Conservation (phyloP, 2,113 vertebrate genomes). For the Genyomyrus donnyi region DNA sequence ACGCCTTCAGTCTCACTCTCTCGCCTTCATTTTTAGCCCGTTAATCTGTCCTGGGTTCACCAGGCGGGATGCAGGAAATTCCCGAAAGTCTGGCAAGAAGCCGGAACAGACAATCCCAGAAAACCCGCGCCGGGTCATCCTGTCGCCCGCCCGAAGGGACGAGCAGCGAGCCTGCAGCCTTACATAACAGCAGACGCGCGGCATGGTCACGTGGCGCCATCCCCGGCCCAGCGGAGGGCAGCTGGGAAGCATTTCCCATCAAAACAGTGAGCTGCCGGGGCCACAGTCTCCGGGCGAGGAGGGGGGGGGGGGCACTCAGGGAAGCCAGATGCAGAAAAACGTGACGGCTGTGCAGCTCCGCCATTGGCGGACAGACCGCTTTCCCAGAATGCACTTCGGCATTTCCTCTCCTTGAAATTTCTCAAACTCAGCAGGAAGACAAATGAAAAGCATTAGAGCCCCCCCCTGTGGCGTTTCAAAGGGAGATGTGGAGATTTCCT, state of each 20-base stretch:
- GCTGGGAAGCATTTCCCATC: slow-evolving; percentile 34
- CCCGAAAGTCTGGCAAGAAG: neutral
- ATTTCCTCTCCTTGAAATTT: neutral
- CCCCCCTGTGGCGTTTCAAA: neutral
- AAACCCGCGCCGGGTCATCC: neutral
- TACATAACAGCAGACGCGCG: neutral
- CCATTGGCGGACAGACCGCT: neutral
- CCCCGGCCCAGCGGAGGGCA: slow-evolving; percentile 40
- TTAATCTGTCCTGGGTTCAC: neutral
- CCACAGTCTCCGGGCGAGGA: neutral
- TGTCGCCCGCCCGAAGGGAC: neutral
- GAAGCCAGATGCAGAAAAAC: slow-evolving; percentile 7
- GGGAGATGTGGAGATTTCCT: neutral
- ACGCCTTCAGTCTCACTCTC: neutral
- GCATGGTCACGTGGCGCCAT: neutral
- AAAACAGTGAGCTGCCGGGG: neutral
- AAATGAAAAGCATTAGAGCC: neutral
- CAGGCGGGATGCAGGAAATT: neutral
- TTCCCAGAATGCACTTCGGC: neutral
- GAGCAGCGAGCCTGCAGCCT: neutral
- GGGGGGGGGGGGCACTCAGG: neutral
- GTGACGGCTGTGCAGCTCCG: neutral
- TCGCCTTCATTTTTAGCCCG: neutral
- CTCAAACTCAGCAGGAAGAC: neutral
- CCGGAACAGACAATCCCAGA: neutral